A percentile compares a stretch with the other conserved stretches of the same genome.
Conservation (phyloP, 1,140 invertebrate genomes). For the Apis florea region DNA sequence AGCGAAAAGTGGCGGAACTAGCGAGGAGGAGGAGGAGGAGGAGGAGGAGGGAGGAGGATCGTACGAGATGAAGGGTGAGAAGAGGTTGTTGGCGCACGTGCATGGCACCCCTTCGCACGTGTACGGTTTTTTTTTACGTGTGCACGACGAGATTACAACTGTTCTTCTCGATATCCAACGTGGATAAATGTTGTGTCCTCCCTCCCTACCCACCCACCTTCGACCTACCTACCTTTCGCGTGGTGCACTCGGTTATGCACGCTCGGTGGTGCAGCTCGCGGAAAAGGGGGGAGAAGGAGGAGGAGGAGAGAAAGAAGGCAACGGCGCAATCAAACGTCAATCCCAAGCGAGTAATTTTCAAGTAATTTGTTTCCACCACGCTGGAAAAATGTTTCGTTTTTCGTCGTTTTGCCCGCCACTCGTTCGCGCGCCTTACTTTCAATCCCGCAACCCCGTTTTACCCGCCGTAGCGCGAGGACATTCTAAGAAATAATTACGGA, state of each 20-base stretch:
- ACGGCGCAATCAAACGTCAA: conserved; percentile 73
- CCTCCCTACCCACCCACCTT: conserved; percentile 38
- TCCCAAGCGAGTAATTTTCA: conserved; percentile 73
- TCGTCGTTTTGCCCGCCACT: conserved; percentile 7
- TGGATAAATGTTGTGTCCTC: conserved; percentile 46
- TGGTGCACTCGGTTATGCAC: not conserved
- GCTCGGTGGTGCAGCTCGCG: not conserved
- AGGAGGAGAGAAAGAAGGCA: conserved; percentile 11
- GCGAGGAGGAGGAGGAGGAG: conserved; percentile 18
- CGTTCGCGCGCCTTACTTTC: conserved; percentile 53
- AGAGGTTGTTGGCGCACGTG: conserved; percentile 26
- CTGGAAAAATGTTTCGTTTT: conserved; percentile 60
- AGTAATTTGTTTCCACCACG: conserved; percentile 69
- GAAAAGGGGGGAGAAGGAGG: not conserved
- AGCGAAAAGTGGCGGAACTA: conserved; percentile 40
- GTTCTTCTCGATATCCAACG: conserved; percentile 19
- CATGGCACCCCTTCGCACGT: conserved; percentile 8
- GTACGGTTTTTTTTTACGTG: not conserved
- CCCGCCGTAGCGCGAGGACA: not conserved
- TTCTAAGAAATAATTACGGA: conserved; percentile 48
- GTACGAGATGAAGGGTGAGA: conserved; percentile 55
- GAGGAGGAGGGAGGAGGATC: conserved; percentile 24
- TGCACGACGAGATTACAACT: conserved; percentile 16
- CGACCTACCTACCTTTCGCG: conserved; percentile 33
- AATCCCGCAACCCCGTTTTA: conserved; percentile 7